A percentile compares a stretch with the other conserved stretches of the same genome.
Evolutionary conservation across 1,140 invertebrate species (phyloP).

Genomic region (Drosophila bipectinata): DNA sequence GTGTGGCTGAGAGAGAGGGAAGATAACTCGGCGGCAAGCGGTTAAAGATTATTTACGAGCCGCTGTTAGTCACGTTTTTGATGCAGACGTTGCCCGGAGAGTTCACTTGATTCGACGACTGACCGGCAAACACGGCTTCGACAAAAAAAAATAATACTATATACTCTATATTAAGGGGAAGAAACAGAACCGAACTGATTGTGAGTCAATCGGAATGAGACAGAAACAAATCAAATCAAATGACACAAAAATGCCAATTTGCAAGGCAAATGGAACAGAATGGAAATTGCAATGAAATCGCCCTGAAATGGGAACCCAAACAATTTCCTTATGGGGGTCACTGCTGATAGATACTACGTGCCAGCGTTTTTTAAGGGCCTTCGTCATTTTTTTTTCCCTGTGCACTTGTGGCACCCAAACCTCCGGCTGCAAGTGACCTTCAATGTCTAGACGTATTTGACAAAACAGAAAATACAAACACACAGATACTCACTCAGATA

Average conservation of each 20-base stretch:
- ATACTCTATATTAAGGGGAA: neutral
- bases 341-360: conserved; percentile 9
- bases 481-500: conserved; percentile 26
- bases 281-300: conserved; percentile 18
- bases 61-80: conserved; percentile 66
- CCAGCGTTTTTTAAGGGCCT: neutral
- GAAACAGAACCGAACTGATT: neutral
- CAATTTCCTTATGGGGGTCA: conserved; percentile 55
- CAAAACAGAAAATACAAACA: conserved; percentile 63
- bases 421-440: conserved; percentile 66
- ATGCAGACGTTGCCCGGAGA: conserved; percentile 32
- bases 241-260: conserved; percentile 55
- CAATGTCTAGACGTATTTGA: conserved; percentile 77
- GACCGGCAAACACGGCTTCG: conserved; percentile 20
- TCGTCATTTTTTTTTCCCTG: neutral
- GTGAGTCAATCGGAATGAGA: conserved; percentile 15
- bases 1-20: conserved; percentile 8
- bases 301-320: conserved; percentile 32
- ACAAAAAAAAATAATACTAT: conserved; percentile 6
- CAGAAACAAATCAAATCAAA: conserved; percentile 54
- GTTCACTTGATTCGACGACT: conserved; percentile 11
- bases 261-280: conserved; percentile 51
- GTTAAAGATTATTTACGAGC: conserved; percentile 54
- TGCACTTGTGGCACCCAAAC: conserved; percentile 32
- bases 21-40: conserved; percentile 11